Conservation (phyloP, 2,113 vertebrate genomes). For the Oxygymnocypris stewartii region DNA sequence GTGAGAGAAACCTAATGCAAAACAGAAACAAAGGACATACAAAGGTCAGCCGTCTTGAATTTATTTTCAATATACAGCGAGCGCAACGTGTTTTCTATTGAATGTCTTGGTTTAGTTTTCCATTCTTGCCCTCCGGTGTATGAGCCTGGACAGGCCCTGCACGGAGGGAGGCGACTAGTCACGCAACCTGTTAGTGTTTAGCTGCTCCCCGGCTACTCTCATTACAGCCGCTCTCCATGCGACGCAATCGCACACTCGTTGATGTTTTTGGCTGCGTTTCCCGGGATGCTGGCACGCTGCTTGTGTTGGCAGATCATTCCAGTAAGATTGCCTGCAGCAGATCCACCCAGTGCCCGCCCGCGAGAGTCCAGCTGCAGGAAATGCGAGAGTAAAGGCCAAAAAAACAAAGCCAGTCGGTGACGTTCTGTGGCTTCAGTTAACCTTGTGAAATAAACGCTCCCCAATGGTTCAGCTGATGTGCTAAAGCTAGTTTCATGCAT, state of each 20-base stretch:
- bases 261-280: conserved; percentile 69
- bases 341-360: conserved; percentile 23
- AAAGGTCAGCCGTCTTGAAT: conserved; percentile 75
- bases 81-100: conserved; percentile 78
- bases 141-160: conserved; percentile 64
- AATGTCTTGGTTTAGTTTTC: conserved; percentile 71
- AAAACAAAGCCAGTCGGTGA: conserved; percentile 56
- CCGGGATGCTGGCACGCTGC: conserved; percentile 48
- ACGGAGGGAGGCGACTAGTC: conserved; percentile 69
- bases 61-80: conserved; percentile 70
- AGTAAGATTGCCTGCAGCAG: conserved; percentile 35
- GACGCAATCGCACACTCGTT: conserved; percentile 68
- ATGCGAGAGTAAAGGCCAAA: conserved; percentile 62
- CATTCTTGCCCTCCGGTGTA: conserved; percentile 74
- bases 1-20: conserved; percentile 69
- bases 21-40: conserved; percentile 70
- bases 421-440: not conserved
- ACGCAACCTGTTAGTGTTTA: conserved; percentile 71
- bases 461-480: not conserved
- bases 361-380: conserved; percentile 50
- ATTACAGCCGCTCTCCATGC: conserved; percentile 70
- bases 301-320: conserved; percentile 38
- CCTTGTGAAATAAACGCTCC: not conserved
- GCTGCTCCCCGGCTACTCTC: conserved; percentile 66
- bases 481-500: not conserved